A percentile compares a stretch with the other conserved stretches of the same genome.
Conservation (phyloP, 2,888 invertebrate species). For the Chesias legatella region DNA sequence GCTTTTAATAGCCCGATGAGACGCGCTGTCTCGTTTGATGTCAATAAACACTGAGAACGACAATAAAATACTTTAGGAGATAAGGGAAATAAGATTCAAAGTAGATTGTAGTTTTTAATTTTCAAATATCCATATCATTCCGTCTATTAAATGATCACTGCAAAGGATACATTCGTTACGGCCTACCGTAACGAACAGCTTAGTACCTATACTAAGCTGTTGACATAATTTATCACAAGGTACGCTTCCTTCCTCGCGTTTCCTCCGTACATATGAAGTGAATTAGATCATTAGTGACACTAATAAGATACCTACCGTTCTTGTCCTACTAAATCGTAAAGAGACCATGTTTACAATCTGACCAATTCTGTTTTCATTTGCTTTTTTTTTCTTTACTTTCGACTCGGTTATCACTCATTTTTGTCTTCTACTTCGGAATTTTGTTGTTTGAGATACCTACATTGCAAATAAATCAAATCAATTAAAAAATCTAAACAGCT, state of each 20-base stretch:
- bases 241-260: slow-evolving; percentile 30
- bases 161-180: slow-evolving; percentile 53
- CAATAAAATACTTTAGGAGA: neutral
- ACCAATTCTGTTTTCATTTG: too few species aligned
- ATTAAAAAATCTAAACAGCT: too few species aligned
- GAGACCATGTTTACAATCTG: too few species aligned
- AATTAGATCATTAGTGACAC: too few species aligned
- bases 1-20: slow-evolving; percentile 33
- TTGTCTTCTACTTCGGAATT: too few species aligned
- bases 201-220: slow-evolving; percentile 42
- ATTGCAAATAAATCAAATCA: too few species aligned
- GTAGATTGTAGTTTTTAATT: slow-evolving; percentile 9
- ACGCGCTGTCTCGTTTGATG: slow-evolving; percentile 42
- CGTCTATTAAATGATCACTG: slow-evolving; percentile 43
- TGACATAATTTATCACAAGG: slow-evolving; percentile 45
- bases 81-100: neutral
- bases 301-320: too few species aligned
- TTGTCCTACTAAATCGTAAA: too few species aligned
- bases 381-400: too few species aligned
- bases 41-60: neutral
- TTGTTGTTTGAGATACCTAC: too few species aligned
- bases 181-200: too few species aligned
- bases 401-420: too few species aligned
- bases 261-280: slow-evolving; percentile 4
- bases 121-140: slow-evolving; percentile 44